Percentiles rank a stretch among this genome's conserved stretches.
Conservation (phyloP, 1,140 invertebrate species). For the Brachionus calyciflorus region DNA sequence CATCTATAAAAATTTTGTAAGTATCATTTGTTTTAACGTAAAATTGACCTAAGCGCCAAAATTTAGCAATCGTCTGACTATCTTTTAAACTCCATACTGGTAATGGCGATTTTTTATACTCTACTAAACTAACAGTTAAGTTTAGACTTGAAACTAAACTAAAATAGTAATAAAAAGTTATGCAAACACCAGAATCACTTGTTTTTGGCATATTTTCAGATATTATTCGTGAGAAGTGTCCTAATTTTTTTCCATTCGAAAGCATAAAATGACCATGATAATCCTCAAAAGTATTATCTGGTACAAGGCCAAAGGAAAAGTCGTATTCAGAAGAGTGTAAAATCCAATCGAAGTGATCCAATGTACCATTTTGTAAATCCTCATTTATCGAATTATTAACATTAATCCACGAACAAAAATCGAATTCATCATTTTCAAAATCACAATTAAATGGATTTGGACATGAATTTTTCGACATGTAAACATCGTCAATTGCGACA, state of each 20-base stretch:
- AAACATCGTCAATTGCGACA: constrained; percentile 28
- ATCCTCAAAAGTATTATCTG: neutral
- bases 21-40: constrained; percentile 17
- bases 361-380: constrained; percentile 6
- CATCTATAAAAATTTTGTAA: constrained; percentile 22
- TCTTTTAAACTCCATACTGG: neutral
- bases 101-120: neutral
- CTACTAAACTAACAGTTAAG: neutral
- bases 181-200: constrained; percentile 20
- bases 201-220: constrained; percentile 9
- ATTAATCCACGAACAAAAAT: constrained; percentile 28
- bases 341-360: constrained; percentile 6
- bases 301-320: neutral
- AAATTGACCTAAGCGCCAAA: constrained; percentile 24
- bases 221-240: neutral
- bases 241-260: constrained; percentile 1
- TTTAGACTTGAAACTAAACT: neutral
- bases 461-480: constrained; percentile 7
- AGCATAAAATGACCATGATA: neutral
- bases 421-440: constrained; percentile 26
- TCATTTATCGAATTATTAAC: neutral
- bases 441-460: constrained; percentile 12
- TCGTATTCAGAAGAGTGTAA: neutral
- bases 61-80: neutral
- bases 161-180: constrained; percentile 52